A percentile compares a stretch with the other conserved stretches of the same genome.
These are phyloP conservation scores for Hyposmocoma kahamanoa DNA, from an alignment of 1,140 invertebrate species.

Conservation along the genomic window DNA sequence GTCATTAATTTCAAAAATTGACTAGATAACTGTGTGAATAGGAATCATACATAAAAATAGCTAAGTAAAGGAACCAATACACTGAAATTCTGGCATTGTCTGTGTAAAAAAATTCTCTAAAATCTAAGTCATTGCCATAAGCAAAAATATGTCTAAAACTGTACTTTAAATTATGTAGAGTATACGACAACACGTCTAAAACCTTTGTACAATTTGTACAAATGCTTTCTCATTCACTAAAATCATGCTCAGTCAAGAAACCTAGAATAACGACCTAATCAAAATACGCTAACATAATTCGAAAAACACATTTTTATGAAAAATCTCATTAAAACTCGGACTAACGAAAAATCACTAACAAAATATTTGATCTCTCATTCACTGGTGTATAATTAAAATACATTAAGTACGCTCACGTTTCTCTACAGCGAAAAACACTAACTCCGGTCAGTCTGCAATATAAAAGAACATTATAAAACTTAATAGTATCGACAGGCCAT, in stretches of 20 bases:
- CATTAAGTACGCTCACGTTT: conserved; percentile 24
- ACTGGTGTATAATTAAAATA: conserved; percentile 38
- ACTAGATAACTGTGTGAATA: conserved; percentile 73
- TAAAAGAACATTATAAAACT: conserved; percentile 5
- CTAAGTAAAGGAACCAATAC: conserved; percentile 72
- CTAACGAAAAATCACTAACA: conserved; percentile 47
- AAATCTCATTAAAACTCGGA: conserved; percentile 45
- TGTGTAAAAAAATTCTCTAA: conserved; percentile 51
- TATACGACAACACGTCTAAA: conserved; percentile 57
- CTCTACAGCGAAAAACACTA: neutral
- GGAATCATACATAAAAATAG: conserved; percentile 70
- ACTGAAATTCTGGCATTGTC: conserved; percentile 61
- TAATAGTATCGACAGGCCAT: conserved; percentile 8
- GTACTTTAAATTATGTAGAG: conserved; percentile 66
- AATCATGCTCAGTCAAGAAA: conserved; percentile 50
- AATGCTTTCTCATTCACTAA: conserved; percentile 44
- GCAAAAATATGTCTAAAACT: conserved; percentile 61
- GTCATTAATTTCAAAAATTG: conserved; percentile 70
- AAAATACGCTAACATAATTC: conserved; percentile 26
- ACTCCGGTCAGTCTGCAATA: conserved; percentile 1
- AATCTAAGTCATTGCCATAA: conserved; percentile 60
- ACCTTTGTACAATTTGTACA: conserved; percentile 68
- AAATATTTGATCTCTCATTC: conserved; percentile 44
- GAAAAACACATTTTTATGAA: conserved; percentile 26
- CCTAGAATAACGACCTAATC: conserved; percentile 34